Evolutionary conservation across 1,140 invertebrate genomes (phyloP).

Genomic region (Drosophila rufa): DNA sequence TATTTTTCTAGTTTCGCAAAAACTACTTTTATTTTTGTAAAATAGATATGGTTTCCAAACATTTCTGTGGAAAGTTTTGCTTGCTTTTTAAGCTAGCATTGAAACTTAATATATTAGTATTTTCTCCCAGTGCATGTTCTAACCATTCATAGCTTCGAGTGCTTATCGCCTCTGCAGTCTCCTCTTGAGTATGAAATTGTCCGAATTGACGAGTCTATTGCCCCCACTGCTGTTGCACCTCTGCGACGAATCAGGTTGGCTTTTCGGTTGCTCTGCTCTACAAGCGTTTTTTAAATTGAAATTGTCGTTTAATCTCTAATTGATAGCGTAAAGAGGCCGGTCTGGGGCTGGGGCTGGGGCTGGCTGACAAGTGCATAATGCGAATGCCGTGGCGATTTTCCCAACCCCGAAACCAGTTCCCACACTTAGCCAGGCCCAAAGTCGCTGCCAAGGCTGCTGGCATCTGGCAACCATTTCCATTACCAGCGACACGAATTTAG

Average conservation of each 20-base stretch:
- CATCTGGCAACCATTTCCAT: constrained; percentile 32
- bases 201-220: constrained; percentile 31
- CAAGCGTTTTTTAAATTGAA: constrained; percentile 66
- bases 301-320: constrained; percentile 79
- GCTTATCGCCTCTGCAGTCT: constrained; percentile 1
- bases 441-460: constrained; percentile 41
- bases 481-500: constrained; percentile 41
- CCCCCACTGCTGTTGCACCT: constrained; percentile 9
- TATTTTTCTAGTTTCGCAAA: too few relatives aligned
- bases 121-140: constrained; percentile 6
- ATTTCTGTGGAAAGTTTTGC: too few relatives aligned
- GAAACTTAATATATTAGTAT: too few relatives aligned
- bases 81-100: too few relatives aligned
- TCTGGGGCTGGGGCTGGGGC: constrained; percentile 11
- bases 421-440: constrained; percentile 32
- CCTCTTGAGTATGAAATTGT: constrained; percentile 3
- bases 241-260: constrained; percentile 23
- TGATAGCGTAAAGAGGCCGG: constrained; percentile 54
- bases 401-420: constrained; percentile 64
- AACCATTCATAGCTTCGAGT: constrained; percentile 3
- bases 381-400: constrained; percentile 51
- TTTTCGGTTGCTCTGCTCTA: constrained; percentile 45
- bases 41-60: too few relatives aligned
- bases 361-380: constrained; percentile 53
- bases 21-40: too few relatives aligned